These are phyloP conservation scores for Oopsacas minuta DNA, from an alignment of 37 sponge, comb jelly and placozoan species.

Conservation along the genomic window DNA sequence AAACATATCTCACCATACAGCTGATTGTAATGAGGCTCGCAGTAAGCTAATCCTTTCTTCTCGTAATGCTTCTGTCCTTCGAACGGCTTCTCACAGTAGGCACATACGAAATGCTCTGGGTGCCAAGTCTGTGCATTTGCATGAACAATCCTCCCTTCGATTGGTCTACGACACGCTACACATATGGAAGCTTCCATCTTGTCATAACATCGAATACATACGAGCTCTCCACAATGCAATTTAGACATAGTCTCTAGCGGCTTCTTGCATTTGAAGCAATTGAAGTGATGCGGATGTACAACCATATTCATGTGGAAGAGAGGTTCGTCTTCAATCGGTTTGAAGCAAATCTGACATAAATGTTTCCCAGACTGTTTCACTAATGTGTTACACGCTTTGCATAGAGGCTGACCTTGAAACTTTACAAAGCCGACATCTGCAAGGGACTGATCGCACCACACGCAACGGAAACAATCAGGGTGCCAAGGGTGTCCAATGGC, in stretches of 20 bases:
- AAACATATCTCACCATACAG: constrained; percentile 92
- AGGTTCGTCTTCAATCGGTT: constrained; percentile 69
- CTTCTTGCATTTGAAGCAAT: constrained; percentile 74
- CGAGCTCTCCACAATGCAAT: constrained; percentile 68
- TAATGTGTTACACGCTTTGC: constrained; percentile 74
- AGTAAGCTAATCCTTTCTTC: constrained; percentile 85
- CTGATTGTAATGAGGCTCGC: constrained; percentile 93
- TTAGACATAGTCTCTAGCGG: constrained; percentile 44
- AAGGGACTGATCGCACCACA: constrained; percentile 69
- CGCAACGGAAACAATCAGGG: constrained; percentile 91
- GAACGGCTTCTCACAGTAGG: constrained; percentile 91
- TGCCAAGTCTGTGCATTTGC: constrained; percentile 82
- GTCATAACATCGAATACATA: constrained; percentile 92
- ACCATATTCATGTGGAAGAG: constrained; percentile 63
- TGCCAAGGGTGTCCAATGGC: constrained; percentile 93
- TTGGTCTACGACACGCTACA: constrained; percentile 78
- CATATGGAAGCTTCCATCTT: constrained; percentile 77
- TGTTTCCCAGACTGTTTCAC: constrained; percentile 28
- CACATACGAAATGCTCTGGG: constrained; percentile 97
- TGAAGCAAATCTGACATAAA: neutral
- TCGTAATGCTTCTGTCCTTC: constrained; percentile 89
- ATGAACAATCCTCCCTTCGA: constrained; percentile 84
- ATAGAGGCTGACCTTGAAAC: constrained; percentile 84
- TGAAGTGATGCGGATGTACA: constrained; percentile 86
- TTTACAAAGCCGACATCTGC: constrained; percentile 94